Conservation (phyloP, 1,140 invertebrate genomes). For the Sarcophaga bullata region DNA sequence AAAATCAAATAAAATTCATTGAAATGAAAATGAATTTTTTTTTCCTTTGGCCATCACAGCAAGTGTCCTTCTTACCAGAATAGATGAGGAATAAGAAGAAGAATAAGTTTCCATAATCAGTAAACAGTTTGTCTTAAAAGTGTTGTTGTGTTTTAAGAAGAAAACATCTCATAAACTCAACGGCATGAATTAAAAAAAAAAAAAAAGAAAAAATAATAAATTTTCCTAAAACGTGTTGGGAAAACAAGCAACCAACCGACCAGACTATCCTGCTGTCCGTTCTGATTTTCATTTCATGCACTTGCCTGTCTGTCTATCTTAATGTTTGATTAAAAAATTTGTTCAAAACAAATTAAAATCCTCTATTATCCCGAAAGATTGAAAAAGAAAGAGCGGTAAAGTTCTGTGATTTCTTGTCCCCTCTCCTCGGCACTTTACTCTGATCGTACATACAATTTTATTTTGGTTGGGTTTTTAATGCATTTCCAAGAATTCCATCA, state of each 20-base stretch:
- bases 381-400: neutral
- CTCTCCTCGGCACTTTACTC: neutral
- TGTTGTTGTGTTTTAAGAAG: neutral
- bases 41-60: conserved; percentile 15
- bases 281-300: too few relatives aligned
- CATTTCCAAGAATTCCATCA: conserved; percentile 33
- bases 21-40: neutral
- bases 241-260: neutral
- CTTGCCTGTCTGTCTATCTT: neutral
- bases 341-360: conserved; percentile 1
- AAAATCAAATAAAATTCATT: neutral
- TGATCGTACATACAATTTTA: neutral
- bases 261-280: neutral
- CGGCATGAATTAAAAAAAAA: neutral
- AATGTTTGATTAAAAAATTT: neutral
- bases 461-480: conserved; percentile 11
- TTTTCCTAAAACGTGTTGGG: neutral
- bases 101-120: neutral
- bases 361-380: conserved; percentile 2
- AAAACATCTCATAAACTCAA: too few relatives aligned
- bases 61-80: neutral
- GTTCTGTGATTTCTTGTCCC: neutral
- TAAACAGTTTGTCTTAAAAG: neutral
- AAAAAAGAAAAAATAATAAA: neutral
- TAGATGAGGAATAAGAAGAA: conserved; percentile 13